A percentile compares a stretch with the other conserved stretches of the same genome.
These are phyloP conservation scores for Siderastrea radians DNA, from an alignment of 92 coral and sea anemone species.

Conservation along the genomic window DNA sequence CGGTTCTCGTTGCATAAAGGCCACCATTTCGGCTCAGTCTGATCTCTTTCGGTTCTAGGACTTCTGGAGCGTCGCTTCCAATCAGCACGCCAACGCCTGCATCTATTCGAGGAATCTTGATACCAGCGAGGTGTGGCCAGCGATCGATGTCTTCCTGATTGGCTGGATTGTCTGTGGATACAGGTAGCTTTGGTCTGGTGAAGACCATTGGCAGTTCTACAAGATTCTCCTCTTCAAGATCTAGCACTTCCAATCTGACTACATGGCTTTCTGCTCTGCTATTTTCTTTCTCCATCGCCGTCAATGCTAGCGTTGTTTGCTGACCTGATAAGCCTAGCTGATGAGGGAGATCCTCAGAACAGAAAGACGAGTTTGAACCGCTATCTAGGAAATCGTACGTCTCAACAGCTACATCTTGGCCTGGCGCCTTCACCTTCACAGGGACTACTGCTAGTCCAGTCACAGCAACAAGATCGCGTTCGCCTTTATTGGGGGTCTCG, in stretches of 20 bases:
- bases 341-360: conserved; percentile 51
- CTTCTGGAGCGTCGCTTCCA: conserved; percentile 65
- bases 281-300: conserved; percentile 47
- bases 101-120: conserved; percentile 46
- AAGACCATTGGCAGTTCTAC: conserved; percentile 52
- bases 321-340: conserved; percentile 27
- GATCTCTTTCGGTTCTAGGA: conserved; percentile 33
- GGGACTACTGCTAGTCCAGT: conserved; percentile 60
- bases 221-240: conserved; percentile 33
- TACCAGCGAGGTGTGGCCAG: conserved; percentile 47
- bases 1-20: neutral
- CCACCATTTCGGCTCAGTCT: conserved; percentile 21
- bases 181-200: conserved; percentile 62
- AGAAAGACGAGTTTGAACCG: conserved; percentile 6
- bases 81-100: conserved; percentile 60
- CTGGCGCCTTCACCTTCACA: conserved; percentile 67
- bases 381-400: neutral
- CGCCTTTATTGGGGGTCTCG: neutral
- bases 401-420: conserved; percentile 4
- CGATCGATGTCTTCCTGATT: conserved; percentile 29
- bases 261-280: conserved; percentile 39
- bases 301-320: conserved; percentile 51
- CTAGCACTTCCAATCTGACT: conserved; percentile 54
- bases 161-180: conserved; percentile 47
- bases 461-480: neutral